Evolutionary conservation across 2,888 invertebrate species (phyloP).

Genomic region (Dynastes tityus): DNA sequence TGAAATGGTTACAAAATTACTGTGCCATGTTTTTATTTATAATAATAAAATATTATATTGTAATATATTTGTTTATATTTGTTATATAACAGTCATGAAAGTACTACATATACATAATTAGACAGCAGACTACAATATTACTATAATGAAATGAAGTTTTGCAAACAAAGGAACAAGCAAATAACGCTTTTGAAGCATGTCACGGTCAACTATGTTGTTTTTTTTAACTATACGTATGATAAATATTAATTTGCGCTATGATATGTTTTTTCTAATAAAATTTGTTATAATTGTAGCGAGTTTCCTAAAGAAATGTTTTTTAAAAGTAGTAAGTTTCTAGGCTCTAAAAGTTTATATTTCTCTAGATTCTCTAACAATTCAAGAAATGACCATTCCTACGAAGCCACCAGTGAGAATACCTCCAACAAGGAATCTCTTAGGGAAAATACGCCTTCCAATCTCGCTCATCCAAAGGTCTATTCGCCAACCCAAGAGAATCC

Average conservation of each 20-base stretch:
- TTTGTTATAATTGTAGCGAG: not conserved
- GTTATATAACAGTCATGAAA: conserved; percentile 8
- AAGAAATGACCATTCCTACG: conserved; percentile 68
- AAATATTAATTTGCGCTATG: not conserved
- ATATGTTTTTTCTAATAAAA: not conserved
- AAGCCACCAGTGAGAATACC: conserved; percentile 57
- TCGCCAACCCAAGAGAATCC: conserved; percentile 55
- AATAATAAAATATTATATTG: not conserved
- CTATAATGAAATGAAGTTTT: conserved; percentile 1
- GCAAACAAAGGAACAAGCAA: conserved; percentile 26
- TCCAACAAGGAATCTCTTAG: conserved; percentile 62
- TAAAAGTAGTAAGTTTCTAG: not conserved
- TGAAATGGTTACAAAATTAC: no score
- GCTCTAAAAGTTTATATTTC: conserved; percentile 7
- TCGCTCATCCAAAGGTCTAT: conserved; percentile 52
- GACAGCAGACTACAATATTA: not conserved
- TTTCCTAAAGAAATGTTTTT: not conserved
- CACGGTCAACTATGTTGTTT: conserved; percentile 34
- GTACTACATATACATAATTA: not conserved
- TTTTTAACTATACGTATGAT: not conserved
- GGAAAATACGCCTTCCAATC: conserved; percentile 66
- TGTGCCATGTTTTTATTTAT: no score
- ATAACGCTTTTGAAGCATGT: conserved; percentile 36
- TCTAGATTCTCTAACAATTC: conserved; percentile 73
- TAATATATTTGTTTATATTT: not conserved